These are phyloP conservation scores for Morone saxatilis DNA, from an alignment of 2,113 vertebrate species.

Conservation along the genomic window DNA sequence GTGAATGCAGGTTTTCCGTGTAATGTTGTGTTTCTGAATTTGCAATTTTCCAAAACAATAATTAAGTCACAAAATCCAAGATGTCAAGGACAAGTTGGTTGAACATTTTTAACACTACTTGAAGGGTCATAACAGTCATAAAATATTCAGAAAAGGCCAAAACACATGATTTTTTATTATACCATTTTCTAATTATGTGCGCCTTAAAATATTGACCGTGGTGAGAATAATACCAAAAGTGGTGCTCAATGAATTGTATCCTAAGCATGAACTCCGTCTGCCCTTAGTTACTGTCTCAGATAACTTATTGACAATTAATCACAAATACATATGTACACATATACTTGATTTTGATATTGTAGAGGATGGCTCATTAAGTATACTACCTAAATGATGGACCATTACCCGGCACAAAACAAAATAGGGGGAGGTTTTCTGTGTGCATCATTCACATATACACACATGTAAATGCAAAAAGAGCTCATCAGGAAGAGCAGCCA, in stretches of 20 bases:
- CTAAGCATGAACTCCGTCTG: background rate
- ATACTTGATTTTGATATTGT: slow-evolving; percentile 10
- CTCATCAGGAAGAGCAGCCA: slow-evolving; percentile 40
- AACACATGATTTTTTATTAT: background rate
- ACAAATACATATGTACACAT: background rate
- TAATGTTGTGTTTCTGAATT: slow-evolving; percentile 21
- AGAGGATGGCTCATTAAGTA: slow-evolving; percentile 41
- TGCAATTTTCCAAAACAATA: background rate
- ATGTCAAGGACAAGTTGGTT: background rate
- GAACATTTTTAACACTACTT: background rate
- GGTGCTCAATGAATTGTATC: background rate
- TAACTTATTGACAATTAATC: slow-evolving; percentile 12
- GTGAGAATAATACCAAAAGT: background rate
- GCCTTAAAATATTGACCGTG: background rate
- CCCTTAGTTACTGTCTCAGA: background rate
- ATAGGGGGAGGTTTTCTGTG: slow-evolving; percentile 1
- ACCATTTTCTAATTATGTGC: background rate
- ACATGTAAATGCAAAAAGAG: slow-evolving; percentile 15
- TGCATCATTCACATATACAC: slow-evolving; percentile 16
- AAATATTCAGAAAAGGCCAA: background rate
- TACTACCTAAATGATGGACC: slow-evolving; percentile 30
- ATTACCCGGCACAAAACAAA: slow-evolving; percentile 34
- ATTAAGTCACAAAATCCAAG: slow-evolving; percentile 5
- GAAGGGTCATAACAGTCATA: background rate
- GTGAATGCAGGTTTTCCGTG: slow-evolving; percentile 30